These are phyloP conservation scores for Hirtodrosophila histrioides DNA, from an alignment of 2,888 invertebrate genomes.

Conservation along the genomic window DNA sequence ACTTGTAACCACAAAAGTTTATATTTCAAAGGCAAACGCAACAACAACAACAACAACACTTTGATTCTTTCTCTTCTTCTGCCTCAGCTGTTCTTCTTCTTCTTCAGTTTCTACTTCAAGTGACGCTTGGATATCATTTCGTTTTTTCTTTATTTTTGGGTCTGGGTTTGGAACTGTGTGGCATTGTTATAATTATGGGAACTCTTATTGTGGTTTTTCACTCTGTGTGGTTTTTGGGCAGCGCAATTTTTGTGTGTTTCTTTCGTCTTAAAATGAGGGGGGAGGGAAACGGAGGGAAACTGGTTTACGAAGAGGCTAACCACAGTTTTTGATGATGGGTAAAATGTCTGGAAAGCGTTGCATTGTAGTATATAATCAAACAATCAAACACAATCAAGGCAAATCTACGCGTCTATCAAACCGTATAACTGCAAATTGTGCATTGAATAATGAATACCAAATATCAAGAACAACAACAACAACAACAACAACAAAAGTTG, in stretches of 20 bases:
- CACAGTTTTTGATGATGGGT: conserved; percentile 11
- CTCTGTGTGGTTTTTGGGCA: conserved; percentile 63
- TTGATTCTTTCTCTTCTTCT: conserved; percentile 37
- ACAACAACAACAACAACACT: conserved; percentile 17
- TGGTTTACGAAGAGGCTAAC: conserved; percentile 48
- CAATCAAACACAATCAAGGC: conserved; percentile 9
- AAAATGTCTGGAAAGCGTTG: conserved; percentile 19
- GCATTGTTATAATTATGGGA: conserved; percentile 78
- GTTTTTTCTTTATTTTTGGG: conserved; percentile 41
- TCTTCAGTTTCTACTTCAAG: conserved; percentile 32
- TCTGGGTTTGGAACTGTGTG: conserved; percentile 20
- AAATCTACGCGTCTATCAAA: conserved; percentile 24
- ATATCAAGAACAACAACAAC: not conserved
- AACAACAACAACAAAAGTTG: conserved; percentile 4
- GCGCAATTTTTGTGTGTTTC: conserved; percentile 45
- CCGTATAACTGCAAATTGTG: conserved; percentile 43
- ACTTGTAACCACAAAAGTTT: conserved; percentile 61
- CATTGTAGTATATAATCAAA: conserved; percentile 6
- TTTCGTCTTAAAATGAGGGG: conserved; percentile 4
- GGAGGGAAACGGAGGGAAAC: conserved; percentile 32
- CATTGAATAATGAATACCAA: conserved; percentile 21
- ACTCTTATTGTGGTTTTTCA: conserved; percentile 77
- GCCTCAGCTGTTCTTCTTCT: conserved; percentile 15
- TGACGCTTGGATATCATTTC: conserved; percentile 71
- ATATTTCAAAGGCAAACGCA: conserved; percentile 48